Percentiles rank a stretch among this genome's conserved stretches.
Evolutionary conservation across 1,140 invertebrate genomes (phyloP).

Genomic region (Gerris buenoi): DNA sequence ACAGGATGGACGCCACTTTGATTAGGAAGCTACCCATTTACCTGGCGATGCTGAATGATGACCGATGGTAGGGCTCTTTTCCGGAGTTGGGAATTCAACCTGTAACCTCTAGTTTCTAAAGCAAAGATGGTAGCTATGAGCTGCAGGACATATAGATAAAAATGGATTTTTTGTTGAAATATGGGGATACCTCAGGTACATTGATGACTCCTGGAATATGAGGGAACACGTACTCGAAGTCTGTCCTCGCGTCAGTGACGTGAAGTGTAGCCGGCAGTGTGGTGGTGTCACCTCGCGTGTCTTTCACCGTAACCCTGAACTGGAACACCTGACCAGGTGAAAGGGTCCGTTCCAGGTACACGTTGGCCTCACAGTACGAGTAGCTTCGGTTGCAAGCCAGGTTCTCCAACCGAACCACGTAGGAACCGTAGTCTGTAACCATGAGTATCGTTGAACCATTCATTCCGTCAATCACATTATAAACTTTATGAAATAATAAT

Average conservation of each 20-base stretch:
- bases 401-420: conserved; percentile 53
- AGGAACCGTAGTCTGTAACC: conserved; percentile 25
- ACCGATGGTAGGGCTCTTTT: too few relatives aligned
- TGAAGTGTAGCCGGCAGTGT: conserved; percentile 64
- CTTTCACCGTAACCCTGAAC: conserved; percentile 56
- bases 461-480: too few relatives aligned
- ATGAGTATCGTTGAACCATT: too few relatives aligned
- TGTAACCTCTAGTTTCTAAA: too few relatives aligned
- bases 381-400: conserved; percentile 66
- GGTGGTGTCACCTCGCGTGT: conserved; percentile 58
- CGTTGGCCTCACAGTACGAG: conserved; percentile 69
- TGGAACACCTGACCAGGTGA: conserved; percentile 64
- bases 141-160: too few relatives aligned
- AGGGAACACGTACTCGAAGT: conserved; percentile 63
- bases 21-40: too few relatives aligned
- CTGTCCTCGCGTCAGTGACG: conserved; percentile 63
- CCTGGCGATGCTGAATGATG: too few relatives aligned
- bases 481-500: too few relatives aligned
- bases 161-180: too few relatives aligned
- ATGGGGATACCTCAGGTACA: conserved; percentile 70
- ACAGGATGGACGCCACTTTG: too few relatives aligned
- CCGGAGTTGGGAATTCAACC: too few relatives aligned
- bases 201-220: conserved; percentile 62
- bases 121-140: too few relatives aligned
- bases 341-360: conserved; percentile 53